phyloP scores from a whole-genome alignment of 2,797 vertebrate genomes.

The Acropternis orthonyx region DNA sequence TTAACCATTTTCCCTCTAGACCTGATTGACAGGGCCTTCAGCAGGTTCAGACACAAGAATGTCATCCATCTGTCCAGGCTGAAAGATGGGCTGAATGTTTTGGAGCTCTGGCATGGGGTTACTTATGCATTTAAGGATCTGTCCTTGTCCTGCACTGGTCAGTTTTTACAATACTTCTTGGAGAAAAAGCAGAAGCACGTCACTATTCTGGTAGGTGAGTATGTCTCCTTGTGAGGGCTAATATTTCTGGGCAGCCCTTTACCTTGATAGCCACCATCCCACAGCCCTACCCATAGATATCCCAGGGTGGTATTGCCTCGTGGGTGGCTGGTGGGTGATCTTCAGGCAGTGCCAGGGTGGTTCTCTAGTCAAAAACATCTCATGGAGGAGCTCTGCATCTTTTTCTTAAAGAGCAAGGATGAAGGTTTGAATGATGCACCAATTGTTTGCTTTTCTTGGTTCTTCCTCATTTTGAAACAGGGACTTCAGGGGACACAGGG shows the following conservation, averaged over 20 bases:
- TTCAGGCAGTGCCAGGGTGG: not conserved
- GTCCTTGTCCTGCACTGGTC: constrained; percentile 86
- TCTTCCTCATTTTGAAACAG: constrained; percentile 65
- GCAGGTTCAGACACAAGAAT: constrained; percentile 82
- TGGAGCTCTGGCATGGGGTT: constrained; percentile 92
- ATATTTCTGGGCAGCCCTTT: not conserved
- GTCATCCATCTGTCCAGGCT: constrained; percentile 77
- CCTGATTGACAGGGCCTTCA: constrained; percentile 81
- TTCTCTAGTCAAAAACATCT: not conserved
- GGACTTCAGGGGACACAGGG: constrained; percentile 93
- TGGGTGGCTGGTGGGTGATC: not conserved
- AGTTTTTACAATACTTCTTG: constrained; percentile 88
- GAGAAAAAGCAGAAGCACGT: constrained; percentile 77
- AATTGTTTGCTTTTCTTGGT: not conserved
- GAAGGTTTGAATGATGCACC: accelerated
- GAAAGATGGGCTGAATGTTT: constrained; percentile 79
- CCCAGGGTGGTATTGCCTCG: accelerated
- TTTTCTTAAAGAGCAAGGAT: not conserved
- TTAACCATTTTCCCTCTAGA: constrained; percentile 61
- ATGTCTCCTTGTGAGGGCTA: not conserved
- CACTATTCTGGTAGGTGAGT: constrained; percentile 88
- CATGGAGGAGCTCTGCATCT: not conserved
- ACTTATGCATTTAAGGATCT: constrained; percentile 92
- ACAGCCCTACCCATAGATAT: not conserved
- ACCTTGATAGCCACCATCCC: not conserved